Evolutionary conservation across 2,888 invertebrate species (phyloP), one percentile per base, ranked within the genome.

Genomic region (Andrena minutula): DNA sequence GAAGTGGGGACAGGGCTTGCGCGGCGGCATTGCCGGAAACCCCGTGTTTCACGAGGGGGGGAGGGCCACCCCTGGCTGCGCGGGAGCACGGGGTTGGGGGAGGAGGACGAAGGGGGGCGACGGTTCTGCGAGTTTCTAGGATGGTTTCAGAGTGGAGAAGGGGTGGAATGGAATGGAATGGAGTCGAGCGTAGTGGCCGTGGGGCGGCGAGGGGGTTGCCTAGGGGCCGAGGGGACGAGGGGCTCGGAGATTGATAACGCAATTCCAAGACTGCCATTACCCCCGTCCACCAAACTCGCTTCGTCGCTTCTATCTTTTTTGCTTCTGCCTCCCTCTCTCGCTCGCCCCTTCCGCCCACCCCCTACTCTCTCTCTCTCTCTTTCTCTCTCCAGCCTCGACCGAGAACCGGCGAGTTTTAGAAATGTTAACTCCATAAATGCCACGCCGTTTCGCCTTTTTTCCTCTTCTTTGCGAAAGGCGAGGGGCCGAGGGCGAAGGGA

Each of bases 91-190:
- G 81, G 2, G 66, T 30, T 30, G 26, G 30, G 68, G 65, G 81
- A 61, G 63, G 81, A 80, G 26, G 69, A 61, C 65, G 79, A 61
- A 60, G 81, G 80, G 76, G 85, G 82, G 77, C 85, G 90, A 81
- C 69, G 86, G 89, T 88, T 71, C 82, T 70, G 82, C 71, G 86
- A 88, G 88, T 87, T 89, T 88, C 86, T 85, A 87, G 89, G 86
- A 79, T 84, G 86, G 85, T 81, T 84, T 81, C 79, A 82, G 88
- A 86, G 87, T 86, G 87, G 75, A 75, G 76, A 95, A 95, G 95
- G 82, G 85, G 79, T 75, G 85, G 95, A 95, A 95, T 90, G 95
- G 95, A 95, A 96, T 96, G 92, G 90, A 93, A 92, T 92, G 91
- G 92, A 93, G 91, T 91, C 89, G 91, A 91, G 91, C 75, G 86